Percentiles rank a stretch among this genome's conserved stretches.
Conservation (phyloP, 2,888 invertebrate species). For the Deilephila porcellus region DNA sequence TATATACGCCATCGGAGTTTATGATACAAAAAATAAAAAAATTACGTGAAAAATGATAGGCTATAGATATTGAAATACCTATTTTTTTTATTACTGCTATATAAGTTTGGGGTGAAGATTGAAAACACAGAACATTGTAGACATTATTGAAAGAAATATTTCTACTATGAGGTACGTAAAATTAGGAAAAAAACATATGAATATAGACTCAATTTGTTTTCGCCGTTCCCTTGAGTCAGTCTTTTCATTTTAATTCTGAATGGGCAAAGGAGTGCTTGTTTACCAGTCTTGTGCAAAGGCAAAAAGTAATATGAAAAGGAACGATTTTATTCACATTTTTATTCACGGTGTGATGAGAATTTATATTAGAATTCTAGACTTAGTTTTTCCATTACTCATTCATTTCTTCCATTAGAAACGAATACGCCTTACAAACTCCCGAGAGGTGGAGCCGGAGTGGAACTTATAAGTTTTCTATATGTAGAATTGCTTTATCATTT, state of each 20-base stretch:
- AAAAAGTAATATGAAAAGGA: background rate
- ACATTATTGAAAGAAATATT: constrained; percentile 7
- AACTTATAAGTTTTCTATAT: constrained; percentile 1
- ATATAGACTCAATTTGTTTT: background rate
- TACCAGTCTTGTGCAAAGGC: background rate
- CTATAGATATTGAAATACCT: too few relatives aligned
- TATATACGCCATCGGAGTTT: too few relatives aligned
- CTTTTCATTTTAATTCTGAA: constrained; percentile 3
- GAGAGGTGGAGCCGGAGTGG: background rate
- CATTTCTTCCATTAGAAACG: background rate
- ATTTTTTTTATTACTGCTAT: too few relatives aligned
- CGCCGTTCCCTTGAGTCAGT: constrained; percentile 6
- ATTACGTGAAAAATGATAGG: too few relatives aligned
- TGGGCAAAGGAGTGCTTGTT: constrained; percentile 3
- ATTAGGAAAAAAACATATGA: background rate
- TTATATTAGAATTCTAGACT: constrained; percentile 1
- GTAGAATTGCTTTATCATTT: background rate
- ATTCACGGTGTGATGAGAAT: background rate
- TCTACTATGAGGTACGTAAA: background rate
- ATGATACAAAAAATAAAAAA: too few relatives aligned
- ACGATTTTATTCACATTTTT: background rate
- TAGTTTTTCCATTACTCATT: constrained; percentile 7
- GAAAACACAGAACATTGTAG: background rate
- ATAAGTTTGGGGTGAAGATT: too few relatives aligned
- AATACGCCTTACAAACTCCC: background rate